phyloP scores from a whole-genome alignment of 2,797 vertebrate genomes.

The Cygnus olor region DNA sequence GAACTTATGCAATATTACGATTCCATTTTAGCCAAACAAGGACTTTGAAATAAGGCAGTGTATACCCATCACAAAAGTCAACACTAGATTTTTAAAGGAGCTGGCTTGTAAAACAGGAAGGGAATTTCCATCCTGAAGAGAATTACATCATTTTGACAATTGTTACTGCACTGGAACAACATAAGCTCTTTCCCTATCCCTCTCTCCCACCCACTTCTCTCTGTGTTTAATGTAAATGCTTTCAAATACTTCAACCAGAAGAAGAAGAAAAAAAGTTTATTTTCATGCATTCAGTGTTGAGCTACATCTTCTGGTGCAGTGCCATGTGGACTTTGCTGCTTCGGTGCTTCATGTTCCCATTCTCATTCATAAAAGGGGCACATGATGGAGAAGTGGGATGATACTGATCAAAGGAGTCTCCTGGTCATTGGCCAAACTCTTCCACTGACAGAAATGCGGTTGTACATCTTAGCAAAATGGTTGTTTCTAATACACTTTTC shows the following conservation, averaged over 20 bases:
- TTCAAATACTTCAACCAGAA: not conserved
- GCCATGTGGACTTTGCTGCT: not conserved
- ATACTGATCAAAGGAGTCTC: not conserved
- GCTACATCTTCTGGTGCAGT: not conserved
- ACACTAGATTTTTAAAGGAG: not conserved
- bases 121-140: not conserved
- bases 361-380: not conserved
- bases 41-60: not conserved
- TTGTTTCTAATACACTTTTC: not conserved
- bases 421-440: accelerated
- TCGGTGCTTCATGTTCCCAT: not conserved
- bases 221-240: not conserved
- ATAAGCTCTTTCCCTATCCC: not conserved
- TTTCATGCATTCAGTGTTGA: not conserved
- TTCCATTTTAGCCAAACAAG: not conserved
- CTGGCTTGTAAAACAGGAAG: not conserved
- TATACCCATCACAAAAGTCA: not conserved
- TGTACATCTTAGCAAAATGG: not conserved
- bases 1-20: not conserved
- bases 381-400: not conserved
- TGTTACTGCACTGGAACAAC: not conserved
- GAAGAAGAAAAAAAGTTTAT: no score
- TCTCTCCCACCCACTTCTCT: not conserved
- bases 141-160: constrained; percentile 9
- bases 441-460: not conserved